Percentiles rank a stretch among this genome's conserved stretches.
These are phyloP conservation scores for Drosophila oshimai DNA, from an alignment of 1,140 invertebrate genomes.

Conservation along the genomic window DNA sequence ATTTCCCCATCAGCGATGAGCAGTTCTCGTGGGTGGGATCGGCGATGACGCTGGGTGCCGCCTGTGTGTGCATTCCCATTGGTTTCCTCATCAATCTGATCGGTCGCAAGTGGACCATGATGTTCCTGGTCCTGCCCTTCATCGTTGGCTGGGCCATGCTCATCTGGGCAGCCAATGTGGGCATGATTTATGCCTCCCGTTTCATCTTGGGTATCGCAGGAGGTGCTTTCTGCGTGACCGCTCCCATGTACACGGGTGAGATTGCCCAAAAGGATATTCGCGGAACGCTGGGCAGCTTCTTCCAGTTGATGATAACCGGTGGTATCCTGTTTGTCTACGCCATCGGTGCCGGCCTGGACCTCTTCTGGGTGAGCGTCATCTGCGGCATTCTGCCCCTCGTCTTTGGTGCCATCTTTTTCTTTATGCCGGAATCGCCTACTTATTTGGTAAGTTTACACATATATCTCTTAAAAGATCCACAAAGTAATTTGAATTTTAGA, in stretches of 20 bases:
- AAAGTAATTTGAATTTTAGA: no score
- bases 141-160: slow-evolving; percentile 90
- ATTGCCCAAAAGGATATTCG: slow-evolving; percentile 90
- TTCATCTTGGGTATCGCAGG: slow-evolving; percentile 89
- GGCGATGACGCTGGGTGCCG: slow-evolving; percentile 88
- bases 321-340: slow-evolving; percentile 89
- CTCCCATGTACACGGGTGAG: slow-evolving; percentile 92
- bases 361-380: slow-evolving; percentile 86
- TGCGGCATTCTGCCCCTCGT: slow-evolving; percentile 87
- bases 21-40: slow-evolving; percentile 90
- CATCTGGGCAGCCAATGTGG: slow-evolving; percentile 86
- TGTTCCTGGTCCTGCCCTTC: slow-evolving; percentile 88
- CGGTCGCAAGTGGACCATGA: slow-evolving; percentile 89
- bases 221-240: slow-evolving; percentile 90
- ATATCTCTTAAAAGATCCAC: background rate
- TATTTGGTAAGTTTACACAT: slow-evolving; percentile 81
- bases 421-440: slow-evolving; percentile 91
- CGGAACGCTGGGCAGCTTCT: slow-evolving; percentile 90
- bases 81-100: slow-evolving; percentile 89
- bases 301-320: slow-evolving; percentile 89
- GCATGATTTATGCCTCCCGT: slow-evolving; percentile 88
- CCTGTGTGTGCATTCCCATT: slow-evolving; percentile 88
- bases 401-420: slow-evolving; percentile 87
- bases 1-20: slow-evolving; percentile 83
- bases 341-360: slow-evolving; percentile 85